A percentile compares a stretch with the other conserved stretches of the same genome.
Evolutionary conservation across 1,140 invertebrate genomes (phyloP).

Genomic region (Caenorhabditis brenneri): DNA sequence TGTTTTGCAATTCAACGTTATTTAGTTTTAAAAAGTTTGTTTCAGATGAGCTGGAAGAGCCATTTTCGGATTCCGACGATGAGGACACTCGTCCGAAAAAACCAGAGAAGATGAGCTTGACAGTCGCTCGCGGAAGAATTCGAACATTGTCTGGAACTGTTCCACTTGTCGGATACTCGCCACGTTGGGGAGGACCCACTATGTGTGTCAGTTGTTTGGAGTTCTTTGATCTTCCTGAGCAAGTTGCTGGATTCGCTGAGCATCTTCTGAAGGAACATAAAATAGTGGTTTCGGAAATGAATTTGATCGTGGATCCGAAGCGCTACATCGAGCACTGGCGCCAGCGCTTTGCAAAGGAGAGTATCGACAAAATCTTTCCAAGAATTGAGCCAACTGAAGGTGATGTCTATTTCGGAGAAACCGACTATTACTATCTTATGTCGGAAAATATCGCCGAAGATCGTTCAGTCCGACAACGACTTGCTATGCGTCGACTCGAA

Average conservation of each 20-base stretch:
- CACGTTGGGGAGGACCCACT: constrained; percentile 71
- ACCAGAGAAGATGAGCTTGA: constrained; percentile 64
- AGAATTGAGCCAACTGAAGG: constrained; percentile 64
- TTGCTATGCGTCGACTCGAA: constrained; percentile 70
- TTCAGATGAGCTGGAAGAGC: constrained; percentile 69
- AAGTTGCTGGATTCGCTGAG: constrained; percentile 55
- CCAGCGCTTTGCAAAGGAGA: constrained; percentile 67
- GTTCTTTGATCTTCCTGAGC: constrained; percentile 69
- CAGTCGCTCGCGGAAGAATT: constrained; percentile 68
- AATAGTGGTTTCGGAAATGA: constrained; percentile 69
- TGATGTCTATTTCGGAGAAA: constrained; percentile 57
- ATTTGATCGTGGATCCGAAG: constrained; percentile 70
- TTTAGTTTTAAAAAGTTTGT: neutral
- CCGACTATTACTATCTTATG: constrained; percentile 69
- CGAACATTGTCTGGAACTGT: constrained; percentile 68
- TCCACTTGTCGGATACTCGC: constrained; percentile 66
- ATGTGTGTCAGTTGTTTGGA: constrained; percentile 69
- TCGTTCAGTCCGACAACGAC: constrained; percentile 63
- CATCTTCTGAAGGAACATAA: constrained; percentile 60
- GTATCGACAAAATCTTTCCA: constrained; percentile 66
- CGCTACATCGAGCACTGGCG: constrained; percentile 70
- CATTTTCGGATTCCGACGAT: constrained; percentile 70
- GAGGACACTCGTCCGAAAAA: constrained; percentile 53
- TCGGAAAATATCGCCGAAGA: constrained; percentile 58
- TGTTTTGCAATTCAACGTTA: neutral